Base-by-base conservation (phyloP, 2,113 vertebrate genomes). In the Ranitomeya variabilis region DNA sequence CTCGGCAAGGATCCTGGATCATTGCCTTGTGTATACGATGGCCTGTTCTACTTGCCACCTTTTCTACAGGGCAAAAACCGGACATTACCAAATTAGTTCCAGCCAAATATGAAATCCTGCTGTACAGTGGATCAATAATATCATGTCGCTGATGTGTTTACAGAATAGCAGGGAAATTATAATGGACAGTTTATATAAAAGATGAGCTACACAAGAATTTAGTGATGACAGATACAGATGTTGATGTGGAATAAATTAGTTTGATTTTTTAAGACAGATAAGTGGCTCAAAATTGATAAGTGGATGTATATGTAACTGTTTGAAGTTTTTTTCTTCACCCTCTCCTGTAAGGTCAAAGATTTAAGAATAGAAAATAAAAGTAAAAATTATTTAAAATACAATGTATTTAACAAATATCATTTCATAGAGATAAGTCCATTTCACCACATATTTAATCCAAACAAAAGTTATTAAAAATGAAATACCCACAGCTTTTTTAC, bases 71-170 rank as follows among this genome's bases (percentile, higher is more conserved):
- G 60, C 80, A 55, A 71, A 73, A 51, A 45, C 37, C 3, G 37
- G 37, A 85, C 62, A 69, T 62, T 86, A 76, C 18, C 26, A 86
- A 66, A 77, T 86, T 52, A 67, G 60, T 52, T 84, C 5, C 54
- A 15, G 55, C 23, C 12, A 77, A 64, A 66, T 23, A 18, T 77
- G 16, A 67, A 14, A 83, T 37, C 37, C 31, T 54, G 37, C n/a
- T 54, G 21, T 69, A 26, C 4, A 54, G 21, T 54, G 54, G 16
- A 71, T 84, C n/a, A 69, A 55, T 83, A 69, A 69, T 15, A 83
- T 81, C 23, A 23, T 69, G 37, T 0, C 7, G 1, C 21, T 52
- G 81, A 23, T 54, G 8, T 71, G 57, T 26, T 69, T 31, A 83
- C 19, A 67, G 31, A 12, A 14, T 52, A 23, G 57, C n/a, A 15